Base-by-base conservation (phyloP, 2,797 vertebrate genomes). In the Poeciliopsis presidionis region DNA sequence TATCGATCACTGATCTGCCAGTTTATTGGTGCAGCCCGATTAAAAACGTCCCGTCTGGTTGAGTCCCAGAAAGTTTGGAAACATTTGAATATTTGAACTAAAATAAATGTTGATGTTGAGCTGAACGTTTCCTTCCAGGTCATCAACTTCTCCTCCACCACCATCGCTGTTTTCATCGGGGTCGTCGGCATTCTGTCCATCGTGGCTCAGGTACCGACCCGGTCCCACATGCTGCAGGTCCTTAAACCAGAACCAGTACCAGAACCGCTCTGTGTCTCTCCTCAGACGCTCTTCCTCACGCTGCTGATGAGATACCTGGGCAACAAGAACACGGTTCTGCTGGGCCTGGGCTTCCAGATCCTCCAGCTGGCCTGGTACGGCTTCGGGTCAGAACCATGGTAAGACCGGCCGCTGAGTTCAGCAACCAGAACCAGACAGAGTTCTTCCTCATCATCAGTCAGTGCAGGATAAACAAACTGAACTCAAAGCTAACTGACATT, bases 131-230 rank as follows among this genome's bases (percentile, higher is more conserved):
- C 2, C 8, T 83, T 59, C 91, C 91, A 98, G 97, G 96, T 97
- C 83, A 96, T 97, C 55, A 94, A 96, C 69, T 98, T 98, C 80
- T 95, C 96, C 70, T 96, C 96, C 0, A 96, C 95, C 57, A 94
- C 96, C 36, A 97, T 98, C 67, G 96, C 97, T 74, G 97, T 94
- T 20, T 98, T 96, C 90, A 97, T 98, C 4, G 97, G 96, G 41
- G 97, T 98, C 72, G 97, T 98, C 87, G 97, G 97, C 76, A 96
- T 97, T 86, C 95, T 98, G 70, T 97, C 97, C 1, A 98, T 98
- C 30, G 79, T 97, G 36, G 97, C 96, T 83, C 97, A 98, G 97
- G 97, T 94, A 91, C 45, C 36, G 7, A 20, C 18, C 7, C 61
- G 2, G 33, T 20, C 13, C 30, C 28, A 33, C 59, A 18, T 7